Evolutionary conservation across 2,797 vertebrate genomes (phyloP), one percentile per base, ranked within the genome.

Genomic region (Chelidonichthys spinosus): DNA sequence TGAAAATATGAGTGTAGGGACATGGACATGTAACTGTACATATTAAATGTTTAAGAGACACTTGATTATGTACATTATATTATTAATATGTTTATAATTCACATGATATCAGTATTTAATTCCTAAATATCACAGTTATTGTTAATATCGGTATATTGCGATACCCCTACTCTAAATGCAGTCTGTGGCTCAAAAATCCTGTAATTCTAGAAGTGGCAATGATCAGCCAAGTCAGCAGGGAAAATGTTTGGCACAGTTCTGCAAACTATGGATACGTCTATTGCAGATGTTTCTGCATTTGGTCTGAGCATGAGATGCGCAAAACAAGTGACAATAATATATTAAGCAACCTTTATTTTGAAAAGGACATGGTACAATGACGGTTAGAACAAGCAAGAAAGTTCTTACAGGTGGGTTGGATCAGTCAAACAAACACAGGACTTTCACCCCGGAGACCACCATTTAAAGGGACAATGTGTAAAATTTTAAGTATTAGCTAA

Each of bases 101-200:
- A 47, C 15, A 47, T 17, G 5, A 50, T 50, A 10, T 50, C 1
- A 25, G 18, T 50, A 18, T 50, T 50, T 25, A 4, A 50, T 50
- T n/a, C 2, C 25, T 18, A 18, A 49, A 49, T 18, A 18, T 49
- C 8, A 4, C 3, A 4, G 9, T 49, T 11, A 47, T 47, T 7
- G 2, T n/a, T 7, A 47, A 17, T 18, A 49, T 3, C n/a, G 46
- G 46, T n/a, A n/a, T 1, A n/a, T 4, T 9, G n/a, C 2, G 25
- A 25, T 25, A 25, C 25, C 25, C 25, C 25, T 25, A 25, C 25
- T 25, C 25, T 25, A 25, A 25, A 25, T 25, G 25, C 6, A 42
- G 46, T 46, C 15, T 66, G 44, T 68, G 43, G n/a, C 6, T 10
- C 62, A 6, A 47, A 42, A 64, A 18, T 55, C 17, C 59, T 50